These are phyloP conservation scores for Streptopelia turtur DNA, from an alignment of 2,797 vertebrate genomes.

Conservation along the genomic window DNA sequence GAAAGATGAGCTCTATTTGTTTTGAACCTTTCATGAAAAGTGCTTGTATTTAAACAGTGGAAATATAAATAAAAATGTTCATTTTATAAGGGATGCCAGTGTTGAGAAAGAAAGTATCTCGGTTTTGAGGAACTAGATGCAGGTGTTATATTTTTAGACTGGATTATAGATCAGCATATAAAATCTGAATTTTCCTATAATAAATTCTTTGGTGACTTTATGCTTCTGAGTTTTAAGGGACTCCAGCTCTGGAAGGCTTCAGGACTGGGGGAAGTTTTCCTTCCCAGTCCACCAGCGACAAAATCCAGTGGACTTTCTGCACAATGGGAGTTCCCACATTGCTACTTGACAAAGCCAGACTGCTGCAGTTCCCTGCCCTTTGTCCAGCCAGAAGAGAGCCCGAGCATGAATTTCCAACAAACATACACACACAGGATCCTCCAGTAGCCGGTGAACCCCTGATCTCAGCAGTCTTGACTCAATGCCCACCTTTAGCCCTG, in stretches of 20 bases:
- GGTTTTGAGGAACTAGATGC: neutral
- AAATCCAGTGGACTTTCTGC: neutral
- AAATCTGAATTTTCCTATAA: neutral
- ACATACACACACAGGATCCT: neutral
- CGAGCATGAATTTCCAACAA: neutral
- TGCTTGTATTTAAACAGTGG: neutral
- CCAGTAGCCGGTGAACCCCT: neutral
- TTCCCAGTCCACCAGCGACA: neutral
- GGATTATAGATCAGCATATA: neutral
- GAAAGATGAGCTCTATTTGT: neutral
- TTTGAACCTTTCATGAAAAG: conserved; percentile 7
- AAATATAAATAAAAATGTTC: neutral
- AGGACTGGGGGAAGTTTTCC: neutral
- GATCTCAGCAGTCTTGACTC: neutral
- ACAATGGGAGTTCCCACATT: neutral
- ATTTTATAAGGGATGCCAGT: neutral
- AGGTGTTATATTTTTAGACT: neutral
- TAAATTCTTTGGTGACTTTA: neutral
- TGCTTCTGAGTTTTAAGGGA: neutral
- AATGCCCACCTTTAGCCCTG: neutral
- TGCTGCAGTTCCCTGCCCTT: neutral
- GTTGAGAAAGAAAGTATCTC: neutral
- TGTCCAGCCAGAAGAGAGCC: neutral
- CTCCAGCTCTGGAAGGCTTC: neutral
- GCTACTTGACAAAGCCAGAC: neutral